Conservation (phyloP, 2,888 invertebrate genomes). For the Plagiodera versicolora region DNA sequence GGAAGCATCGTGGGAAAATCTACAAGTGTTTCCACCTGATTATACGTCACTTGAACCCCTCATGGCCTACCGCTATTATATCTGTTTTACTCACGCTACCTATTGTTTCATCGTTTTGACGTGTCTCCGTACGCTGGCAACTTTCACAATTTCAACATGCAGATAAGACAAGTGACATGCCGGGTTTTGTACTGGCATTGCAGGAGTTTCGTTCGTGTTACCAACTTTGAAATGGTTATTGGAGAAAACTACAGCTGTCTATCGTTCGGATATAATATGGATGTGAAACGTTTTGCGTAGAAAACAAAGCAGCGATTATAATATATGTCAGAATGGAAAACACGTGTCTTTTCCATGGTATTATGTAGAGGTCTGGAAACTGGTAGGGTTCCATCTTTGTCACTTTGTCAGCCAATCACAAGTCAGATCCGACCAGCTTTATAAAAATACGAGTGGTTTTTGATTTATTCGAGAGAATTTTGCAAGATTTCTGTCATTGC, state of each 20-base stretch:
- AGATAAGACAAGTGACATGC: neutral
- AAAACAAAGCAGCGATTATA: neutral
- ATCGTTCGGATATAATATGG: neutral
- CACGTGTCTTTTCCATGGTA: too few relatives aligned
- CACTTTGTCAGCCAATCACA: too few relatives aligned
- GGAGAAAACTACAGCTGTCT: neutral
- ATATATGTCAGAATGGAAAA: neutral
- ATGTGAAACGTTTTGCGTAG: neutral
- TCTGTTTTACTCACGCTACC: conserved; percentile 43
- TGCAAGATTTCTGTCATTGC: too few relatives aligned
- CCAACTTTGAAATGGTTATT: too few relatives aligned
- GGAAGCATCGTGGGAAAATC: conserved; percentile 54
- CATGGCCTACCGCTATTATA: conserved; percentile 49
- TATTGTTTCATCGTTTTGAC: conserved; percentile 37
- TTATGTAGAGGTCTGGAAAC: too few relatives aligned
- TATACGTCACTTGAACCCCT: conserved; percentile 54
- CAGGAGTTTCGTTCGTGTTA: too few relatives aligned
- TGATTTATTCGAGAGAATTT: too few relatives aligned
- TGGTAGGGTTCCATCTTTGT: too few relatives aligned
- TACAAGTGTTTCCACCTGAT: conserved; percentile 56
- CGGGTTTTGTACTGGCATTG: neutral
- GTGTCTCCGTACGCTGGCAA: conserved; percentile 24
- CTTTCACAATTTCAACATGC: neutral
- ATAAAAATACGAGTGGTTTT: too few relatives aligned
- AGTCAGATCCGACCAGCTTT: too few relatives aligned